Conservation (phyloP, 30 jellyfish, hydroid and myxozoan genomes). For the Sanderia malayensis region DNA sequence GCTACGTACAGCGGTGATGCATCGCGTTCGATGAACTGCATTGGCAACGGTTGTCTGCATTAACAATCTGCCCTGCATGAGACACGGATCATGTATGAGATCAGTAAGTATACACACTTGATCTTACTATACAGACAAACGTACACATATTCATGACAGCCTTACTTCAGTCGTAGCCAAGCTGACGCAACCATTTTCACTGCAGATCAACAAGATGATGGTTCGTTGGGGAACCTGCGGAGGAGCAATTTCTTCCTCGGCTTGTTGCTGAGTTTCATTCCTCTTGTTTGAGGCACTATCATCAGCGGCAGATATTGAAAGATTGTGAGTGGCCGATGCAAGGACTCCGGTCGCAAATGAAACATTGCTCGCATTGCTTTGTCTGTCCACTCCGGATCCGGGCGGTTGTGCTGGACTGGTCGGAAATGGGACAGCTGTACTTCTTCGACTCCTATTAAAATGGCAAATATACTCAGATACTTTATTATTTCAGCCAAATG, state of each 20-base stretch:
- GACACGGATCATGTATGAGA: too few relatives aligned
- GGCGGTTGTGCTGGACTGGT: neutral
- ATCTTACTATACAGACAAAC: too few relatives aligned
- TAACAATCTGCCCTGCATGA: slow-evolving; percentile 42
- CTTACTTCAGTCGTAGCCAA: slow-evolving; percentile 38
- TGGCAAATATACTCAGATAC: too few relatives aligned
- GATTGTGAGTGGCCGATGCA: slow-evolving; percentile 7
- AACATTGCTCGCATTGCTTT: neutral
- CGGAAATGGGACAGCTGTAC: neutral
- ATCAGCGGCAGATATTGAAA: slow-evolving; percentile 1
- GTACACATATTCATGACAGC: too few relatives aligned
- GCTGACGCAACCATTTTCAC: slow-evolving; percentile 68
- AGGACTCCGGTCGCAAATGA: slow-evolving; percentile 13
- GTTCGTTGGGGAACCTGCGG: slow-evolving; percentile 2
- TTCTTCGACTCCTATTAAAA: slow-evolving; percentile 7
- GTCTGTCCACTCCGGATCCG: too few relatives aligned
- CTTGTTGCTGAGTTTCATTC: neutral
- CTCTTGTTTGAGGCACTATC: neutral
- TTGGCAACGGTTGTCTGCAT: slow-evolving; percentile 57
- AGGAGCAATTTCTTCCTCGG: slow-evolving; percentile 2
- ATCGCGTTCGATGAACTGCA: slow-evolving; percentile 61
- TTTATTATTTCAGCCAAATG: too few relatives aligned
- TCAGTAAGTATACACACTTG: too few relatives aligned
- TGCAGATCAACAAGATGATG: slow-evolving; percentile 36
- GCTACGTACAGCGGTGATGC: slow-evolving; percentile 48